These are phyloP conservation scores for Epicampocera succincta DNA, from an alignment of 2,888 invertebrate species.

Conservation along the genomic window DNA sequence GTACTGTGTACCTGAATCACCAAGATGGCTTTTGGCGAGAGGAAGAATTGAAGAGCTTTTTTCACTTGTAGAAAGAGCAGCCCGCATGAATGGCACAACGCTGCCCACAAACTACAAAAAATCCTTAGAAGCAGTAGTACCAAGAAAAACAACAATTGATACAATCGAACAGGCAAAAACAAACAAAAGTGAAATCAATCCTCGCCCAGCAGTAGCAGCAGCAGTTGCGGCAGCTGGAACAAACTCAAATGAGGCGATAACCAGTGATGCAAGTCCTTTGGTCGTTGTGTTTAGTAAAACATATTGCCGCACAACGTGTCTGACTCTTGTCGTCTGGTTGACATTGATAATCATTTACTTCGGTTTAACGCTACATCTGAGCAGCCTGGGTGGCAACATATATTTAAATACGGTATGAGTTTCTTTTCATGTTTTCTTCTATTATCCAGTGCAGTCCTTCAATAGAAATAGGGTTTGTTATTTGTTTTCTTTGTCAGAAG, in stretches of 20 bases:
- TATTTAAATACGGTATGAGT: conserved; percentile 86
- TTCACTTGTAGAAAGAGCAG: conserved; percentile 85
- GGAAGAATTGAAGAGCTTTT: conserved; percentile 87
- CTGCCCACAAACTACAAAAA: conserved; percentile 87
- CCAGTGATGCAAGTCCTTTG: conserved; percentile 82
- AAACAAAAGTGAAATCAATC: conserved; percentile 17
- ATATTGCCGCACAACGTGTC: conserved; percentile 86
- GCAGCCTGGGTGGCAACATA: conserved; percentile 88
- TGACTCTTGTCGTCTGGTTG: conserved; percentile 88
- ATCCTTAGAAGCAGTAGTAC: conserved; percentile 81
- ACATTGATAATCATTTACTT: conserved; percentile 90
- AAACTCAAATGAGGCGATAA: conserved; percentile 67
- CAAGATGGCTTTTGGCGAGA: conserved; percentile 88
- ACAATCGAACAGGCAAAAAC: conserved; percentile 39
- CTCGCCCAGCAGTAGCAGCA: background rate
- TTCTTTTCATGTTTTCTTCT: background rate
- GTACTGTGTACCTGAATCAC: conserved; percentile 89
- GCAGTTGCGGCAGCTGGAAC: background rate
- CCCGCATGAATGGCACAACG: conserved; percentile 85
- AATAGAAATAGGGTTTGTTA: background rate
- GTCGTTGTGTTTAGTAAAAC: conserved; percentile 86
- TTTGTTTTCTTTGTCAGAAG: no score
- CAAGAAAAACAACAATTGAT: conserved; percentile 80
- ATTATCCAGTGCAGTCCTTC: background rate
- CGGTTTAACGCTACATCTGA: conserved; percentile 89